Evolutionary conservation across 1,140 invertebrate species (phyloP), one percentile per base, ranked within the genome.

Genomic region (Lordiphosa stackelbergi): DNA sequence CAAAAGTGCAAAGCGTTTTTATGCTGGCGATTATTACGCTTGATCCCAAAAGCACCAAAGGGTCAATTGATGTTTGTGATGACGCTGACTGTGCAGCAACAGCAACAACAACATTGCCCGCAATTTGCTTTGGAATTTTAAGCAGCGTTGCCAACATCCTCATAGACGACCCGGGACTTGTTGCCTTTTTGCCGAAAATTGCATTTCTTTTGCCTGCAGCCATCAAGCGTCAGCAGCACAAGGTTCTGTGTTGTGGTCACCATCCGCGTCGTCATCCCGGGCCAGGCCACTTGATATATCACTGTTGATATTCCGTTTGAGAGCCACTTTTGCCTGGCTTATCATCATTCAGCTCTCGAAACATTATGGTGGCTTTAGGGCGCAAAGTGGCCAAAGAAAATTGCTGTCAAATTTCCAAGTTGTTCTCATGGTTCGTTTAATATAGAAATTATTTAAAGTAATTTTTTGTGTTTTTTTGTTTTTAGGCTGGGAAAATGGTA

Each of bases 11-110:
- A 85, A 85, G 81, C 78, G 72, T 70, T 81, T 83, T 85, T 85
- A 85, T 85, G 81, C 75, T 63, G 79, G 81, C 81, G 81, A 85
- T 85, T 85, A 85, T 83, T 85, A 85, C 81, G 81, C 83, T 85
- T 85, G 81, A 85, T 85, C 81, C 78, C 83, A 61, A 31, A 77
- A 81, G 83, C 73, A 73, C 83, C 73, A 56, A 84, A 85, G 81
- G 81, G 83, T 85, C 81, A 85, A 85, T 85, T 85, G 81, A 85
- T 85, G 81, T 85, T 85, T 85, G 81, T 73, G 81, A 83, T 85
- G 81, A 77, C 62, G 75, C 66, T 79, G 81, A 77, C 66, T 69
- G 51, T 83, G 38, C 41, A 45, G 22, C 34, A 12, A 43, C 41
- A 55, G n/a, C 49, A 40, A 53, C 19, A 16, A 16, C 16, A 16